These are phyloP conservation scores for Nyctereutes procyonoides DNA, from an alignment of 2,113 vertebrate species.

Conservation along the genomic window DNA sequence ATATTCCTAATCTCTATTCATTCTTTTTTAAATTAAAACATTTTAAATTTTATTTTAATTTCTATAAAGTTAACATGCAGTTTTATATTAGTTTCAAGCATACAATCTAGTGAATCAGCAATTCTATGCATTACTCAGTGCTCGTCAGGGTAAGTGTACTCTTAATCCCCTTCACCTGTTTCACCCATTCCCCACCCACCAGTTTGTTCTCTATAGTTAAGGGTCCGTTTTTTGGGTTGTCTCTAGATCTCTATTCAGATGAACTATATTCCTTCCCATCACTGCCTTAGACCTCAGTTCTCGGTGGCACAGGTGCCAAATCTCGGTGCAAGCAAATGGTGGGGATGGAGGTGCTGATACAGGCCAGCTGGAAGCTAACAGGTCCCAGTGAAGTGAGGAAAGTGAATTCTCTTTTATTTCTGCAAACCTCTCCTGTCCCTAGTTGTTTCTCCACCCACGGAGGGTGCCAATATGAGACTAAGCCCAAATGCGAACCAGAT, in stretches of 20 bases:
- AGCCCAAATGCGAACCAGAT: not conserved
- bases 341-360: not conserved
- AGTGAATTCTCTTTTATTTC: not conserved
- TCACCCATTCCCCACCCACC: not conserved
- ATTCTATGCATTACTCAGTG: not conserved
- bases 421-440: not conserved
- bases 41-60: not conserved
- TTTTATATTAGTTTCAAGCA: not conserved
- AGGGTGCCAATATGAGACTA: not conserved
- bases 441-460: not conserved
- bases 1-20: not conserved
- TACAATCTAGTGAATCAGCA: not conserved
- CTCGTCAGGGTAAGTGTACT: not conserved
- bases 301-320: not conserved
- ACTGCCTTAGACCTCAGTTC: not conserved
- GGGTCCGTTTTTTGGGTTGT: not conserved
- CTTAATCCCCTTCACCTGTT: not conserved
- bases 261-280: not conserved
- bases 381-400: not conserved
- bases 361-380: not conserved
- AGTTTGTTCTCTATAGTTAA: not conserved
- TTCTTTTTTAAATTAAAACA: not conserved
- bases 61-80: not conserved
- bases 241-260: not conserved
- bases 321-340: not conserved